Evolutionary conservation across 2,888 invertebrate genomes (phyloP), one percentile per base, ranked within the genome.

Genomic region (Junonia oenone): DNA sequence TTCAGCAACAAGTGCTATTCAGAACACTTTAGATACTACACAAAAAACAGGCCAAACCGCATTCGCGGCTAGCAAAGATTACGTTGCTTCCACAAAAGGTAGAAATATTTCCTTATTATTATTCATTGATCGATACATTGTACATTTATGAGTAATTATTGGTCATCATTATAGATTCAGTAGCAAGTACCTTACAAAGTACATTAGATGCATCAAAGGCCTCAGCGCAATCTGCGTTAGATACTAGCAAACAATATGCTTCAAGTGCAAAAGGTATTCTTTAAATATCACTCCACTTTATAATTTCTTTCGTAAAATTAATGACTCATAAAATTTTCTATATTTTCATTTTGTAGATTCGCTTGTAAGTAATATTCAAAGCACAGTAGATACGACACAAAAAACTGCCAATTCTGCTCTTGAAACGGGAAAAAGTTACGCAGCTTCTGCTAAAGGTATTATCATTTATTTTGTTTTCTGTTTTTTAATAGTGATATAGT

Each of bases 11-110:
- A 70, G 66, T 63, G 64, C 70, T 4, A 57, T 70, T 8, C 59
- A 69, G 46, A 75, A 71, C 57, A 67, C 75, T 17, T 62, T 75
- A 67, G 77, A 77, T 56, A 68, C 65, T 0, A 73, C 80, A 59
- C 75, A 81, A 68, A 80, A 71, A 69, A 61, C 73, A 50, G 72
- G 76, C 11, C 75, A 76, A 61, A 72, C 76, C 0, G 78, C 76
- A 57, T 54, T 75, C 37, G 74, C 77, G 37, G 73, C 73, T 45
- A 72, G 79, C 46, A 81, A 76, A 66, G 65, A 67, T 6, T 81
- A 77, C 63, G 45, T 74, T 45, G 63, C 66, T 37, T 66, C 68
- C 55, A 75, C 80, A 45, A 81, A 72, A 79, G 76, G 76, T 76
- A 73, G 45, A 40, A 9, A 17, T 6, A 17, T 31, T 3, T 31